Base-by-base conservation (phyloP, 2,888 invertebrate species). In the Scaptomyza cyrtandrae region DNA sequence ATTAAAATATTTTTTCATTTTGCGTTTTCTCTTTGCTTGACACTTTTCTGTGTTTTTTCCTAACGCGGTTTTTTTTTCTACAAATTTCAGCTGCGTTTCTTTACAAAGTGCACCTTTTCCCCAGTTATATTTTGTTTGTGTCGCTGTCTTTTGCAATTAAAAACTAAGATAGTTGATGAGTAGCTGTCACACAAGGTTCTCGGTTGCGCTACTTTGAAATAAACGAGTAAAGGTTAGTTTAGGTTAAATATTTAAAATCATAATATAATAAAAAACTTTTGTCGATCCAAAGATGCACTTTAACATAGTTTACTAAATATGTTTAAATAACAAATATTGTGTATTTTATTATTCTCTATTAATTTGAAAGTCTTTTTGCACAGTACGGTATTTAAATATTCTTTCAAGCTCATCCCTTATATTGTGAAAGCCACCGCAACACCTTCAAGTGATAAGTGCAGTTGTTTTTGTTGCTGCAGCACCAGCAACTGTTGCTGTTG, bases 1-100 rank as follows among this genome's bases (percentile, higher is more conserved):
- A 90, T 90, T 90, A 90, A 90, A 90, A 90, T 90, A 90, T 90
- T 86, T 90, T 90, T 86, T 83, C 67, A 80, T 71, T 73, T 85
- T 74, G 71, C 59, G 52, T 66, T 73, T 71, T 58, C 57, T 48
- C 66, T 59, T 72, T 54, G 49, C 66, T 33, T 63, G 70, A 76
- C 73, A 74, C 64, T 70, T 81, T 64, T 65, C 63, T 73, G 49
- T 59, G 80, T 73, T 81, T 85, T 70, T 80, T 67, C 65, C 58
- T 54, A 78, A 77, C 58, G 59, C 63, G 58, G n/a, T n/a, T 60
- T 43, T 66, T 67, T 62, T 74, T 50, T 10, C 19, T 57, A 62
- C 50, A 63, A 70, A 61, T 80, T 71, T 50, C 62, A 54, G 55
- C 54, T 59, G 67, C 64, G 9, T 33, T 63, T 50, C 48, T 71